Evolutionary conservation across 2,888 invertebrate genomes (phyloP).

Genomic region (Anthrax anthrax): DNA sequence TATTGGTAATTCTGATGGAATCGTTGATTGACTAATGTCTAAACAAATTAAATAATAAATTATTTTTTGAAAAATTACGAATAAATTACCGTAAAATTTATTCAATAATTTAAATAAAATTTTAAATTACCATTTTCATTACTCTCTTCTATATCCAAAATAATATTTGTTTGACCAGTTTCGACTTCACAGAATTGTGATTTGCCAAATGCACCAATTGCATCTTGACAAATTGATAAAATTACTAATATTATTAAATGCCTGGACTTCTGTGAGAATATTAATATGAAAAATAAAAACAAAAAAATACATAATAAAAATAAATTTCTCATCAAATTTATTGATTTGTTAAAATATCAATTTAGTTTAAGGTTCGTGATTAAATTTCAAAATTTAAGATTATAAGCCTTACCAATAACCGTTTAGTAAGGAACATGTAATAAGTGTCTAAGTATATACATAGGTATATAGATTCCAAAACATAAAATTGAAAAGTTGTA

Average conservation of each 20-base stretch:
- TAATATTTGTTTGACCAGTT: conserved; percentile 75
- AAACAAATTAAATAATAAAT: conserved; percentile 13
- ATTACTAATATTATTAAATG: conserved; percentile 3
- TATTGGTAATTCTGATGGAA: conserved; percentile 67
- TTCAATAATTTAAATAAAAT: not conserved
- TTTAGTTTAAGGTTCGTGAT: too few relatives aligned
- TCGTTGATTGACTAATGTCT: conserved; percentile 74
- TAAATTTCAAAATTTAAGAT: too few relatives aligned
- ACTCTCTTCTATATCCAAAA: conserved; percentile 82
- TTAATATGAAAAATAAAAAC: not conserved
- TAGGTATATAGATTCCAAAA: too few relatives aligned
- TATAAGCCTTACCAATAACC: too few relatives aligned
- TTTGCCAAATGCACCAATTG: conserved; percentile 26
- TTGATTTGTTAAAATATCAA: too few relatives aligned
- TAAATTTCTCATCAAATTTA: too few relatives aligned
- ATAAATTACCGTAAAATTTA: not conserved
- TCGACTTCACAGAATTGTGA: conserved; percentile 62
- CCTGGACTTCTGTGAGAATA: conserved; percentile 3
- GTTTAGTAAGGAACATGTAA: too few relatives aligned
- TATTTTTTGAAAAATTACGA: not conserved
- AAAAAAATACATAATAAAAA: too few relatives aligned
- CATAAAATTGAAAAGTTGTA: too few relatives aligned
- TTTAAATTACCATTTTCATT: conserved; percentile 57
- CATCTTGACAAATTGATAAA: conserved; percentile 11
- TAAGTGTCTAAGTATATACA: too few relatives aligned